These are phyloP conservation scores for Phthorimaea operculella DNA, from an alignment of 1,140 invertebrate species.

Conservation along the genomic window DNA sequence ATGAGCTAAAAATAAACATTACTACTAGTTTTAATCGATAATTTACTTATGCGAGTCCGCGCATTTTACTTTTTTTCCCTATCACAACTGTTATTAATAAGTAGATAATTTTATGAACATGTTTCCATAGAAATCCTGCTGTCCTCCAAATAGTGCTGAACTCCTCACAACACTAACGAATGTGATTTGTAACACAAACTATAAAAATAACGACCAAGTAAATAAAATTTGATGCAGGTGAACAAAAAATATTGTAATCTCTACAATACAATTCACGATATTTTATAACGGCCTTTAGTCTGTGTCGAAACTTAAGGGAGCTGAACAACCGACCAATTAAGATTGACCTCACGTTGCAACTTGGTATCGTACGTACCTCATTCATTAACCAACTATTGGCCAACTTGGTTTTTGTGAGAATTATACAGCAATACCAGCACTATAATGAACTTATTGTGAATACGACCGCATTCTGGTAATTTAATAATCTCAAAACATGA, in stretches of 20 bases:
- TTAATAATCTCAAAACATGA: too few relatives aligned
- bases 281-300: neutral
- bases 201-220: neutral
- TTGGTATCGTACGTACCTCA: neutral
- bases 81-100: too few relatives aligned
- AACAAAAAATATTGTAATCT: neutral
- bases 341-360: neutral
- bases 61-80: too few relatives aligned
- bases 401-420: neutral
- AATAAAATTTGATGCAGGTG: neutral
- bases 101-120: too few relatives aligned
- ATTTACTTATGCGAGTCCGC: too few relatives aligned
- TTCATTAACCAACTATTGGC: conserved; percentile 1
- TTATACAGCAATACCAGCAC: neutral
- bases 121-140: neutral
- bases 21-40: too few relatives aligned
- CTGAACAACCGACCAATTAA: conserved; percentile 4
- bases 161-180: neutral
- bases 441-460: too few relatives aligned
- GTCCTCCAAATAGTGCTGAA: neutral
- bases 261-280: too few relatives aligned
- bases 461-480: too few relatives aligned
- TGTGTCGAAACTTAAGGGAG: neutral
- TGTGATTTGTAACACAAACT: neutral
- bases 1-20: too few relatives aligned